These are phyloP conservation scores for Nemopilema nomurai DNA, from an alignment of 30 jellyfish, hydroid and myxozoan genomes.

Conservation along the genomic window DNA sequence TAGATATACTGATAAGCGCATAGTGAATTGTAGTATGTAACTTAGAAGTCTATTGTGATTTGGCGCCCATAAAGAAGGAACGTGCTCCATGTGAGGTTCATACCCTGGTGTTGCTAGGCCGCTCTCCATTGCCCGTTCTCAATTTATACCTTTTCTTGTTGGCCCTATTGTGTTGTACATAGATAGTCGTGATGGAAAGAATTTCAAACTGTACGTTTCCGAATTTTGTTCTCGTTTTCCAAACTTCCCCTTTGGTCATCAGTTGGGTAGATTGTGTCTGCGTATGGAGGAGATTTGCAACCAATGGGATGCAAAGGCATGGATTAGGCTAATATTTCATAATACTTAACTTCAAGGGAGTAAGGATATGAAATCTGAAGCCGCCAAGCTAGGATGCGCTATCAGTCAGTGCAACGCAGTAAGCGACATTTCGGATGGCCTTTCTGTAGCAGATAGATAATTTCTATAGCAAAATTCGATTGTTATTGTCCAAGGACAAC, in stretches of 20 bases:
- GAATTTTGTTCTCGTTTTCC: not conserved
- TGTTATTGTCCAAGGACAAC: no score
- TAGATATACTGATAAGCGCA: not conserved
- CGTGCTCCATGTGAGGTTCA: not conserved
- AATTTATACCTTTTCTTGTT: not conserved
- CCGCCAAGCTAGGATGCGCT: no score
- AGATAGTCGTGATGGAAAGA: constrained; percentile 49
- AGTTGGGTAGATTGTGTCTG: no score
- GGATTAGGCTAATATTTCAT: no score
- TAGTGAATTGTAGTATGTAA: not conserved
- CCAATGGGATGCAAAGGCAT: no score
- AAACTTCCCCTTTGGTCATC: not conserved
- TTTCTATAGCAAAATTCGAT: no score
- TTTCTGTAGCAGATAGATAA: no score
- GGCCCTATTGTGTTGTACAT: not conserved
- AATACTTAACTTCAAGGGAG: no score
- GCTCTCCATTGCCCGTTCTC: not conserved
- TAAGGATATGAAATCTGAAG: no score
- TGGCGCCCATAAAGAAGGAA: not conserved
- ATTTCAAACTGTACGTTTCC: constrained; percentile 20
- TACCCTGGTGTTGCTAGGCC: not conserved
- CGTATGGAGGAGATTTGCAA: no score
- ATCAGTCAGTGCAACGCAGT: no score
- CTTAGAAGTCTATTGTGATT: not conserved
- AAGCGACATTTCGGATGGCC: no score